Conservation (phyloP, 2,797 vertebrate species). For the Platyrinchus mystaceus region DNA sequence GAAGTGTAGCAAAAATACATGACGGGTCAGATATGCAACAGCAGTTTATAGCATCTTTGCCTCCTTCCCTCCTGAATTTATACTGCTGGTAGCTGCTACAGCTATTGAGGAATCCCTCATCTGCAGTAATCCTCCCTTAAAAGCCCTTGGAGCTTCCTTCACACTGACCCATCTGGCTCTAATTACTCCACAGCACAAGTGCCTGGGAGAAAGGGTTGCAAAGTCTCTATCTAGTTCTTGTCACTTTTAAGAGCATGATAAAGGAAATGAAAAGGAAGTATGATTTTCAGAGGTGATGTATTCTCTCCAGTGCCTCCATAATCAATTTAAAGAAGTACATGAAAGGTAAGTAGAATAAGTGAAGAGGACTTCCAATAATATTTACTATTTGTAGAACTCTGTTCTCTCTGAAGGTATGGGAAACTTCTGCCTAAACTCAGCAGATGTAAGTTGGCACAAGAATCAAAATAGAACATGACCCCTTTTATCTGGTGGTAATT, state of each 20-base stretch:
- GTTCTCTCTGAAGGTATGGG: neutral
- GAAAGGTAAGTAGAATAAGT: neutral
- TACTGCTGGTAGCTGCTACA: neutral
- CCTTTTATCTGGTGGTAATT: neutral
- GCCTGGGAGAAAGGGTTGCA: neutral
- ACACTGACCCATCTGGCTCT: neutral
- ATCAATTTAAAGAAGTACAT: neutral
- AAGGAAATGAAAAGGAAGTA: neutral
- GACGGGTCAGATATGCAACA: rapidly evolving
- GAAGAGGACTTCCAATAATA: neutral
- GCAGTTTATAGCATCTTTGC: neutral
- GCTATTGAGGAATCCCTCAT: neutral
- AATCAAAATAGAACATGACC: neutral
- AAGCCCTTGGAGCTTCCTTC: neutral
- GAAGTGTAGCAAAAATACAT: neutral
- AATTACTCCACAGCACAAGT: neutral
- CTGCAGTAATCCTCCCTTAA: neutral
- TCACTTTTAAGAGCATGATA: neutral
- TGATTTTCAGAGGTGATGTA: neutral
- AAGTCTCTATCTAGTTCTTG: neutral
- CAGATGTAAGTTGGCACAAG: neutral
- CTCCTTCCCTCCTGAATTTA: neutral
- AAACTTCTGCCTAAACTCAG: neutral
- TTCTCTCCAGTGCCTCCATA: neutral
- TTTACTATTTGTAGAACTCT: neutral